Evolutionary conservation across 2,888 invertebrate species (phyloP).

Genomic region (Latheticus oryzae): DNA sequence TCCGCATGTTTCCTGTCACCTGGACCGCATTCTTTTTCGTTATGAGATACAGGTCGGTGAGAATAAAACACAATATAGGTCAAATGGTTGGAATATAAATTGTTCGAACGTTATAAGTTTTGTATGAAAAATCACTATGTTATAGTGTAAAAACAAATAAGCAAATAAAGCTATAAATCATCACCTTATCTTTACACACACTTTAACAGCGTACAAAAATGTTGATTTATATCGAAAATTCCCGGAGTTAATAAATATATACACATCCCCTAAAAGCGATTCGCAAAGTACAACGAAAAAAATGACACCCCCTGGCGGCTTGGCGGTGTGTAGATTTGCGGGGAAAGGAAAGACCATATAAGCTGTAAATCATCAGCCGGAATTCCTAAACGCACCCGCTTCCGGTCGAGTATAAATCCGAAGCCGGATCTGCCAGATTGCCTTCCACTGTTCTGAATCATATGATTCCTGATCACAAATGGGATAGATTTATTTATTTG

Average conservation of each 20-base stretch:
- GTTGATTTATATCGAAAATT: constrained; percentile 60
- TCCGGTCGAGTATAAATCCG: constrained; percentile 63
- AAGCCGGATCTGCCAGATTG: constrained; percentile 63
- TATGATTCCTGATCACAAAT: constrained; percentile 43
- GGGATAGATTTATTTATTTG: constrained; percentile 45
- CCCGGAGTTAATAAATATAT: constrained; percentile 60
- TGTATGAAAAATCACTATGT: constrained; percentile 18
- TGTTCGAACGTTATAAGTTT: neutral
- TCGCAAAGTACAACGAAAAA: constrained; percentile 50
- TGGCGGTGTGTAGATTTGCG: constrained; percentile 44
- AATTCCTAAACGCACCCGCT: constrained; percentile 72
- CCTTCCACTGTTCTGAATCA: constrained; percentile 57
- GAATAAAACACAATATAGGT: constrained; percentile 30
- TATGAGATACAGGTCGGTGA: constrained; percentile 26
- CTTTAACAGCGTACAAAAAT: constrained; percentile 59
- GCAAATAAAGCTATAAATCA: constrained; percentile 57
- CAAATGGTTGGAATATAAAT: constrained; percentile 13
- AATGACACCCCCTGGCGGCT: constrained; percentile 45
- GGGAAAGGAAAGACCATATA: constrained; percentile 56
- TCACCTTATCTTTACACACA: constrained; percentile 59
- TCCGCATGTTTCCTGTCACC: constrained; percentile 62
- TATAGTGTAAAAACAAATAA: constrained; percentile 50
- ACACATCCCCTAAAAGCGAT: constrained; percentile 52
- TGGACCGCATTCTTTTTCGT: constrained; percentile 49
- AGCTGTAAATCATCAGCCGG: constrained; percentile 72